Evolutionary conservation across 1,140 invertebrate species (phyloP).

Genomic region (Microplitis demolitor): DNA sequence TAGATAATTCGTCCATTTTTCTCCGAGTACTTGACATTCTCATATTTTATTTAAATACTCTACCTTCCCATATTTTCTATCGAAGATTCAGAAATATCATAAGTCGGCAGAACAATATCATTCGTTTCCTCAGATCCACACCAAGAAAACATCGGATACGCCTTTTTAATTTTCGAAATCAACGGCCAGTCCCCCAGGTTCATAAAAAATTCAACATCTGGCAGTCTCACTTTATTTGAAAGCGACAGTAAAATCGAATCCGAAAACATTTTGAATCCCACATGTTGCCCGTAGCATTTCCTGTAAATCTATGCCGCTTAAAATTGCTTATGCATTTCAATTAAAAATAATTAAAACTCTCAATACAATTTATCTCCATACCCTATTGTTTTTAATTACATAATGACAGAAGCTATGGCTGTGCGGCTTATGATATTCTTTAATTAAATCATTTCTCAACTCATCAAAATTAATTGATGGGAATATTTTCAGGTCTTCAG

Average conservation of each 20-base stretch:
- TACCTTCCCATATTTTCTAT: slow-evolving; percentile 90
- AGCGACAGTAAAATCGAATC: slow-evolving; percentile 87
- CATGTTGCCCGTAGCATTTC: slow-evolving; percentile 90
- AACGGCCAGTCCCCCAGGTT: slow-evolving; percentile 97
- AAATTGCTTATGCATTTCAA: neutral
- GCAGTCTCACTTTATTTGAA: slow-evolving; percentile 79
- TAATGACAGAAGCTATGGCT: slow-evolving; percentile 91
- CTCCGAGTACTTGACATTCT: slow-evolving; percentile 4
- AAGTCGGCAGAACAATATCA: slow-evolving; percentile 95
- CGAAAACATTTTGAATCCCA: slow-evolving; percentile 96
- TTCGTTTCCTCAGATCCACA: slow-evolving; percentile 83
- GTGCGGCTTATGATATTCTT: slow-evolving; percentile 73
- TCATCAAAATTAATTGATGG: slow-evolving; percentile 73
- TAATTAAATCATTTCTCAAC: slow-evolving; percentile 68
- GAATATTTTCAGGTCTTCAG: slow-evolving; percentile 75
- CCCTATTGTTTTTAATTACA: slow-evolving; percentile 81
- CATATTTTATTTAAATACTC: slow-evolving; percentile 17
- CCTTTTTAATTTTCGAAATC: slow-evolving; percentile 63
- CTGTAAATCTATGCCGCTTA: slow-evolving; percentile 69
- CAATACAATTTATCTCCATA: slow-evolving; percentile 45
- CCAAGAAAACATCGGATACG: slow-evolving; percentile 94
- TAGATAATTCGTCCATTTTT: neutral
- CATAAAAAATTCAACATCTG: slow-evolving; percentile 88
- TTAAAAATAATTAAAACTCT: neutral
- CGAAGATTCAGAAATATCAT: slow-evolving; percentile 91